These are phyloP conservation scores for Sturnus vulgaris DNA, from an alignment of 2,113 vertebrate genomes.

Conservation along the genomic window DNA sequence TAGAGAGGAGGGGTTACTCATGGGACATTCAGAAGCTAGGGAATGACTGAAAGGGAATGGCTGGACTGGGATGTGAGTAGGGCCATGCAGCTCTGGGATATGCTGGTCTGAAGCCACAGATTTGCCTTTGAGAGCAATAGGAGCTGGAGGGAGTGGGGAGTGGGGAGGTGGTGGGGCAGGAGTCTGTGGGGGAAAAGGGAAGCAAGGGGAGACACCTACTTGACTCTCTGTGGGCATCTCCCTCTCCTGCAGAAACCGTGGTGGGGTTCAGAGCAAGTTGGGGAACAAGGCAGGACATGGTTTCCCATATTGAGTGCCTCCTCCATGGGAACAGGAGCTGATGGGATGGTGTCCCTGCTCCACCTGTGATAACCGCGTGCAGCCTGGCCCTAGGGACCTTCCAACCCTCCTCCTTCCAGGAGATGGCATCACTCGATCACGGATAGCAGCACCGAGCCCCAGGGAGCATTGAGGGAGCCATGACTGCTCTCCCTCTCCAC, in stretches of 20 bases:
- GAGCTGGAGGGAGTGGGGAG: not conserved
- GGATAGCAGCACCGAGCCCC: not conserved
- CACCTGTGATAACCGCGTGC: not conserved
- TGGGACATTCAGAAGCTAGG: accelerated
- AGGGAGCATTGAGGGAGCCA: not conserved
- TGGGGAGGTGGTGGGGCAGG: not conserved
- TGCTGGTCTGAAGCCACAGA: not conserved
- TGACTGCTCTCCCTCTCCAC: accelerated
- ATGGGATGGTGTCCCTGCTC: not conserved
- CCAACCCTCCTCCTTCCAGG: conserved; percentile 28
- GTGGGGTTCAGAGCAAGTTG: accelerated
- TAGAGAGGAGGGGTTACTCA: not conserved
- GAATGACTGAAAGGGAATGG: not conserved
- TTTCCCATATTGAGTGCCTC: not conserved
- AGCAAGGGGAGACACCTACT: accelerated
- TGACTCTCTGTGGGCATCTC: not conserved
- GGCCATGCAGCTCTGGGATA: not conserved
- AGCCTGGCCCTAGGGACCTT: not conserved
- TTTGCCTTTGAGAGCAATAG: not conserved
- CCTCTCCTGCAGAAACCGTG: not conserved
- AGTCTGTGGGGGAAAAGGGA: not conserved
- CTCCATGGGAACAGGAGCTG: not conserved
- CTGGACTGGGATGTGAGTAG: not conserved
- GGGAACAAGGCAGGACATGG: not conserved
- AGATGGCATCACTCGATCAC: conserved; percentile 60